Evolutionary conservation across 2,888 invertebrate genomes (phyloP), one percentile per base, ranked within the genome.

Genomic region (Macaria notata): DNA sequence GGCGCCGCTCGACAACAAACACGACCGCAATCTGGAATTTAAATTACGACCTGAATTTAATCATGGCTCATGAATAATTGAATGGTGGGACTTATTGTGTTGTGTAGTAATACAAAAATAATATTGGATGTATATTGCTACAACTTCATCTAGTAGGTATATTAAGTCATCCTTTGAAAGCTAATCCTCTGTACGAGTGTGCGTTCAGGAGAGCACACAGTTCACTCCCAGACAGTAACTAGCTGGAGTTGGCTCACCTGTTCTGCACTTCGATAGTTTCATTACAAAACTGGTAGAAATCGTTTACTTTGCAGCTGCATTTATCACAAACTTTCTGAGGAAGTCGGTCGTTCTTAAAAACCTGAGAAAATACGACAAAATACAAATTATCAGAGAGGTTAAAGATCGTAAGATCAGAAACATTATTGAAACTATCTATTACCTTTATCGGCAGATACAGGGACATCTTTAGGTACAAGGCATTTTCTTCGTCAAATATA

Each of bases 381-480:
- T 36, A n/a, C 3, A 46, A 50, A 42, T 59, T 33, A 50, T 46
- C 47, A 4, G 42, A 46, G 46, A 47, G 43, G 42, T 48, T 56
- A 47, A 57, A 46, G 53, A 49, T 63, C 50, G 55, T 60, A 61
- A 43, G 31, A 30, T 44, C 9, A 30, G 38, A 50, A 46, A 9
- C 46, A 46, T 5, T 33, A 46, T 39, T n/a, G n/a, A n/a, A n/a
- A n/a, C 51, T 59, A 52, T 49, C 3, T 56, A 59, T 61, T 93
- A 95, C 95, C 94, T 95, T 95, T 79, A 95, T 93, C 81, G 95
- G 95, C 79, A 95, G 92, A 82, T 95, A 95, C 69, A 94, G 88
- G 61, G 94, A 93, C 86, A 95, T 94, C 92, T 95, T 95, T 66
- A 93, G 81, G 76, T 93, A 94, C 70, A 94, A 91, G 65, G 94